Base-by-base conservation (phyloP, 2,888 invertebrate species). In the Melieria picta region DNA sequence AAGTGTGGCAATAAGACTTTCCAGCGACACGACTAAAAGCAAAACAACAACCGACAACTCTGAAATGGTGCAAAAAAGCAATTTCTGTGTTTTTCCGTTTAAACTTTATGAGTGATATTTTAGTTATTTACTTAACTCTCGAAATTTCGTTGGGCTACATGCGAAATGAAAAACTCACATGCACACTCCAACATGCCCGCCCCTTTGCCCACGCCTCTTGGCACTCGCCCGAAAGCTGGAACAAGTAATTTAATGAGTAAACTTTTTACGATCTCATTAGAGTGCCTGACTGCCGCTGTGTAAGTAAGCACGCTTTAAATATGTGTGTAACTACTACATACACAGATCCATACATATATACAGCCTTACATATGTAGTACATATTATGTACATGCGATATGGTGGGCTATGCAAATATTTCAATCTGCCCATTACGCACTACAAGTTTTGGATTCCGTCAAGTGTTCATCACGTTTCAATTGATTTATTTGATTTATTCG, bases 241-340 rank as follows among this genome's bases (percentile, higher is more conserved):
- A 73, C 68, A 74, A 72, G 67, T 70, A 69, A 70, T 72, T 70
- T 74, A 70, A 74, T 74, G 72, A 74, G 72, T 69, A 72, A 74
- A 74, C 69, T 74, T 74, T 72, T 72, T 69, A 74, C 70, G 74
- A 74, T 72, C 74, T 74, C 74, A 74, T 74, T 74, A 74, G 67
- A 30, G 67, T 67, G 60, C 60, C 61, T 60, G 61, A 67, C 60
- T 67, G 60, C 60, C 61, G 67, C 60, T 61, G n/a, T 56, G 50
- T 7, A 2, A 11, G 9, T 10, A 50, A 50, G 9, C 9, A 11
- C 9, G 46, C 52, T 58, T 42, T 57, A 57, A 50, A 11, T 50
- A 50, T 50, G 9, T 50, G 50, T 3, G 11, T 50, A 52, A 43
- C 13, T 60, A 50, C 43, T 50, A 13, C 61, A 65, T 7, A 65